These are phyloP conservation scores for Crotophaga sulcirostris DNA, from an alignment of 2,113 vertebrate species.

Conservation along the genomic window DNA sequence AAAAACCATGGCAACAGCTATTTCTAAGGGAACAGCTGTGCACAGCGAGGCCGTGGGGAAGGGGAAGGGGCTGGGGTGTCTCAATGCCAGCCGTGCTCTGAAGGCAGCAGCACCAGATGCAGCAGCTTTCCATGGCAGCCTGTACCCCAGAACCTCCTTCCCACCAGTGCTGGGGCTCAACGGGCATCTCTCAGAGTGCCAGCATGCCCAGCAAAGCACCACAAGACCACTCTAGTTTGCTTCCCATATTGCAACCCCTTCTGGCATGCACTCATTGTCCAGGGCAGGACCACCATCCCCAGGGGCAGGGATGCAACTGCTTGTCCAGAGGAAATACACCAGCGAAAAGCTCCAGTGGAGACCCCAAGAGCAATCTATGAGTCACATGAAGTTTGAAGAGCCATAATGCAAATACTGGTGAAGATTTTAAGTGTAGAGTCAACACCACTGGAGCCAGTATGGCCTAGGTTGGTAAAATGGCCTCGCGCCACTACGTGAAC, in stretches of 20 bases:
- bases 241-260: background rate
- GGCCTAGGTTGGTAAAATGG: background rate
- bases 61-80: constrained; percentile 25
- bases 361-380: background rate
- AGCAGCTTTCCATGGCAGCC: background rate
- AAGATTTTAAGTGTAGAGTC: background rate
- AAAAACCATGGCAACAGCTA: constrained; percentile 78
- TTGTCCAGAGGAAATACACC: background rate
- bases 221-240: background rate
- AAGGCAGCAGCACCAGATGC: background rate
- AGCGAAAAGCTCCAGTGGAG: fast-evolving
- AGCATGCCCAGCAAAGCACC: fast-evolving
- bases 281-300: background rate
- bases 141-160: background rate
- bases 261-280: fast-evolving
- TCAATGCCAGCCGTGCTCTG: background rate
- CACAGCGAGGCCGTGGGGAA: constrained; percentile 52
- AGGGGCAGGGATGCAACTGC: fast-evolving
- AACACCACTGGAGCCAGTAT: fast-evolving
- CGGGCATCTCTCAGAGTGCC: background rate
- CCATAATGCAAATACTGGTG: background rate
- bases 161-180: background rate
- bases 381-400: background rate
- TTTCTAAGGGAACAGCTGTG: constrained; percentile 74
- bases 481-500: background rate